A percentile compares a stretch with the other conserved stretches of the same genome.
These are phyloP conservation scores for Pristionchus fissidentatus DNA, from an alignment of 2,888 invertebrate genomes.

Conservation along the genomic window DNA sequence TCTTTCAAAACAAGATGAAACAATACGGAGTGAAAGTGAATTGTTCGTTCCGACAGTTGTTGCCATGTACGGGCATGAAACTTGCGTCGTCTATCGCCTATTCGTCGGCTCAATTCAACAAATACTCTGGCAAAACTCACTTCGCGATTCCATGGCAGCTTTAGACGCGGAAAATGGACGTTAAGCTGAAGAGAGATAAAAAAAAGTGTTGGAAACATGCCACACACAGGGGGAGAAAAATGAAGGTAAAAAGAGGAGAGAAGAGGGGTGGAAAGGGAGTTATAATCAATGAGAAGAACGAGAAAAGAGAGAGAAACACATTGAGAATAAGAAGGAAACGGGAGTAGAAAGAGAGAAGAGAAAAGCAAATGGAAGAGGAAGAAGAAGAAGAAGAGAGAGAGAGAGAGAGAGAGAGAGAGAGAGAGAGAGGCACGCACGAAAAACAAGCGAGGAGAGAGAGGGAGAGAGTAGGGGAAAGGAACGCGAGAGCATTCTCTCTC, in stretches of 20 bases:
- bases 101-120: no score
- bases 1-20: no score
- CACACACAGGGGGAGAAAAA: neutral
- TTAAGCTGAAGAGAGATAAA: neutral
- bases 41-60: neutral
- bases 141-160: neutral
- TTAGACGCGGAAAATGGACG: neutral
- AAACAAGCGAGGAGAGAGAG: conserved; percentile 32
- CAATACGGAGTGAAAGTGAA: no score
- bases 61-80: neutral
- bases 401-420: neutral
- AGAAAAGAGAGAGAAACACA: neutral
- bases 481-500: neutral
- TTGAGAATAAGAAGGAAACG: conserved; percentile 1
- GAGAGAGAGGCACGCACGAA: conserved; percentile 21
- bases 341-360: neutral
- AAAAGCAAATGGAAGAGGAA: neutral
- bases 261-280: neutral
- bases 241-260: neutral
- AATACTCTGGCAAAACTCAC: neutral
- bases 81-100: no score
- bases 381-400: neutral
- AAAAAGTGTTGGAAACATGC: neutral
- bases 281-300: neutral
- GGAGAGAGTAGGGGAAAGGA: conserved; percentile 18